Base-by-base conservation (phyloP, 2,797 vertebrate genomes). In the Takifugu rubripes region DNA sequence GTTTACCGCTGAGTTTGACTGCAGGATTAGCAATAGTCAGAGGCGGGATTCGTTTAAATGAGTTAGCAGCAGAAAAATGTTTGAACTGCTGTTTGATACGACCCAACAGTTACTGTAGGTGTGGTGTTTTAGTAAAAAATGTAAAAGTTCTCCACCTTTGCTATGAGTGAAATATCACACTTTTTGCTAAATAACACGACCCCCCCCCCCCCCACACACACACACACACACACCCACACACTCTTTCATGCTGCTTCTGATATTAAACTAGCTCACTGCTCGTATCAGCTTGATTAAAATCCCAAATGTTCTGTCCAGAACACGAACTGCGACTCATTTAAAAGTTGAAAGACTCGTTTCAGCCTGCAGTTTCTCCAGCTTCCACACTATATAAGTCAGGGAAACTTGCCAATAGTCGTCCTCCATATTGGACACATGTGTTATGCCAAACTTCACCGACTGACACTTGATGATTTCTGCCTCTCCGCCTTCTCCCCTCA, bases 381-480 rank as follows among this genome's bases (percentile, higher is more conserved):
- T 88, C 85, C 81, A 78, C 78, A 82, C 75, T 77, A 70, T 78
- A 85, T 69, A 84, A 83, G 81, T 87, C 84, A 82, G 85, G 84
- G 84, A 84, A 87, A 81, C 72, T 77, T 84, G 86, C 81, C 85
- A 82, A 84, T 75, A 75, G 65, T 71, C 62, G 63, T 74, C 72
- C 80, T 85, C 82, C 88, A 88, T 84, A 82, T 86, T 86, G 87
- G 81, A 72, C 83, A 78, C 85, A 87, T 44, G 79, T 85, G 84
- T 87, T 84, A 56, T 69, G 74, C 80, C 83, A 84, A 81, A 84
- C 80, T 74, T 79, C 70, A 67, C 70, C 68, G 68, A 64, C 77
- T 81, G 82, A 85, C 75, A 79, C 85, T 79, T 87, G 77, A 84
- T 80, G 81, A 83, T 83, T 84, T 83, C 58, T 70, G 82, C 75